Base-by-base conservation (phyloP, 2,113 vertebrate genomes). In the Bagarius yarrelli region DNA sequence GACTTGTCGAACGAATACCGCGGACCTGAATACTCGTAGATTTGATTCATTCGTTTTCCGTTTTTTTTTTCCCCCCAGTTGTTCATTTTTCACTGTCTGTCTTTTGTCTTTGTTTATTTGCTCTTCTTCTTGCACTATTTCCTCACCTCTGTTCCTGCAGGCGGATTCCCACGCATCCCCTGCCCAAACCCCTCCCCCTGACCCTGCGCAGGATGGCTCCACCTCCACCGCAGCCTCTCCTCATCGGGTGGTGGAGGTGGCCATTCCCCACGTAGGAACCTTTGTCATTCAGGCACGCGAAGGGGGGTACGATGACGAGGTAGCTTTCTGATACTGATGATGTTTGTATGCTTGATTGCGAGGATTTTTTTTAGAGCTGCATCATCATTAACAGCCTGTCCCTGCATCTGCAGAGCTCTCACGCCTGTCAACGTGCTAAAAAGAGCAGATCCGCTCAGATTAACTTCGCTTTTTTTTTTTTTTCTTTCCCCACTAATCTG, bases 271-370 rank as follows among this genome's bases (percentile, higher is more conserved):
- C 84, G 90, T 98, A 94, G 97, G 96, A 90, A 96, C 95, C 88
- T 96, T 97, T 92, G 93, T 97, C 90, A 94, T 96, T 94, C 94
- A 97, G 91, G 94, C 95, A 92, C 94, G 96, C 92, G 95, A 96
- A 93, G 95, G 96, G 92, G 96, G 96, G 89, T 98, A 98, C 92
- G 96, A 99, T 89, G 96, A 99, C 40, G 95, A 99, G 97, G 97
- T 99, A 99, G 94, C 85, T 47, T 71, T 47, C 88, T n/a, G 53
- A 13, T 27, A 59, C 55, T 11, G 34, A n/a, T 47, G 21, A n/a
- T 18, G 50, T 32, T 32, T 55, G 11, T 61, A 53, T 71, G 64
- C 74, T 30, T 32, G 53, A 40, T 52, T 47, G 12, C 16, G 12
- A 8, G 74, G 19, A 8, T 32, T 57, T 57, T 76, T 50, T 15